Percentiles rank a stretch among this genome's conserved stretches.
Conservation (phyloP, 2,888 invertebrate species). For the Dynastes maya region DNA sequence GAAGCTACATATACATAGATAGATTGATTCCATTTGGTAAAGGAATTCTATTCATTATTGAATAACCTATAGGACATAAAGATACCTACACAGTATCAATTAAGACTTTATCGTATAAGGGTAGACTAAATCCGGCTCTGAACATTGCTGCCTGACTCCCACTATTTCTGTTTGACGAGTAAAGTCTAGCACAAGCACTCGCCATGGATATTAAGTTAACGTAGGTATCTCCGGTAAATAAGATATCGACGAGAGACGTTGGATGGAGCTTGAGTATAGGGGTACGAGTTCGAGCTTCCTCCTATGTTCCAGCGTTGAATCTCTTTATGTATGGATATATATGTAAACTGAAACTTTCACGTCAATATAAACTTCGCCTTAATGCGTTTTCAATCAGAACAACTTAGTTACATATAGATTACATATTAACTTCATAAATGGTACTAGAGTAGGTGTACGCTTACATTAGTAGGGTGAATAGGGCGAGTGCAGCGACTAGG, state of each 20-base stretch:
- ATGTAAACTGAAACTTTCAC: slow-evolving; percentile 48
- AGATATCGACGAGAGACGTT: slow-evolving; percentile 36
- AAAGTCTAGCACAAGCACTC: slow-evolving; percentile 15
- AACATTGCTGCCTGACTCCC: too few species aligned
- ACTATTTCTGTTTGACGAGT: too few species aligned
- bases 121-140: too few species aligned
- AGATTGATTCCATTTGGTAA: too few species aligned
- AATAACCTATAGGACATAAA: too few species aligned
- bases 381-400: slow-evolving; percentile 48
- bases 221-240: slow-evolving; percentile 15
- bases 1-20: too few species aligned
- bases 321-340: slow-evolving; percentile 35
- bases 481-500: background rate
- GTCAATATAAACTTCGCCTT: slow-evolving; percentile 34
- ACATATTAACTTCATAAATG: slow-evolving; percentile 42
- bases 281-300: background rate
- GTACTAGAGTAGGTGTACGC: background rate
- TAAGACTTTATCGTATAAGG: too few species aligned
- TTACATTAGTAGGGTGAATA: background rate
- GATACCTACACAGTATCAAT: too few species aligned
- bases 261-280: background rate
- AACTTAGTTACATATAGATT: slow-evolving; percentile 49
- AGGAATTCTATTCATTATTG: too few species aligned
- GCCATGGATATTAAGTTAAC: slow-evolving; percentile 43
- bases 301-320: background rate